Conservation (phyloP, 2,888 invertebrate species). For the Smittia sp. region DNA sequence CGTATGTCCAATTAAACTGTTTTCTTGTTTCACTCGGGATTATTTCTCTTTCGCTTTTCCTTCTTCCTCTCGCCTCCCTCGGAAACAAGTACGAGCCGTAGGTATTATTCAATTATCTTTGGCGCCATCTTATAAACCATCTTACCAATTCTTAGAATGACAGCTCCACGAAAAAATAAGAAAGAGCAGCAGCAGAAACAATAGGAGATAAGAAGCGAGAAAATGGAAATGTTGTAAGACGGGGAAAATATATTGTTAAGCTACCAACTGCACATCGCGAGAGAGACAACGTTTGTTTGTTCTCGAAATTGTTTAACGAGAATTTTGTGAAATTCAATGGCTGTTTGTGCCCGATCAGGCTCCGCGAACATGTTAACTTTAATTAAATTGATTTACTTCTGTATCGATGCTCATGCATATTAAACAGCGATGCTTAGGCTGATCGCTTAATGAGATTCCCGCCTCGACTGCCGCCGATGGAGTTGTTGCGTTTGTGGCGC, state of each 20-base stretch:
- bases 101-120: constrained; percentile 41
- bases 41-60: background rate
- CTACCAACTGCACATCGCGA: background rate
- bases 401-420: background rate
- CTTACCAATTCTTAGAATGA: constrained; percentile 41
- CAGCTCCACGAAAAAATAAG: constrained; percentile 37
- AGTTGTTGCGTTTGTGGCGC: background rate
- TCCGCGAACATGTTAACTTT: background rate
- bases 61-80: background rate
- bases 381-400: constrained; percentile 20
- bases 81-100: background rate
- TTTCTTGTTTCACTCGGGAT: constrained; percentile 5
- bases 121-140: constrained; percentile 40
- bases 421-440: background rate
- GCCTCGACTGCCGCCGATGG: background rate
- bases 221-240: constrained; percentile 27
- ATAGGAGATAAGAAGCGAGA: constrained; percentile 27
- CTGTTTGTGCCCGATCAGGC: background rate
- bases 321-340: constrained; percentile 22
- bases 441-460: background rate
- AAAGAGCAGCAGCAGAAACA: constrained; percentile 20
- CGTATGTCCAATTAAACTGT: constrained; percentile 37
- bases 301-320: constrained; percentile 25
- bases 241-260: background rate
- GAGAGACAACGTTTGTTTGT: constrained; percentile 19